Evolutionary conservation across 1,140 invertebrate species (phyloP).

Genomic region (Drosophila guanche): DNA sequence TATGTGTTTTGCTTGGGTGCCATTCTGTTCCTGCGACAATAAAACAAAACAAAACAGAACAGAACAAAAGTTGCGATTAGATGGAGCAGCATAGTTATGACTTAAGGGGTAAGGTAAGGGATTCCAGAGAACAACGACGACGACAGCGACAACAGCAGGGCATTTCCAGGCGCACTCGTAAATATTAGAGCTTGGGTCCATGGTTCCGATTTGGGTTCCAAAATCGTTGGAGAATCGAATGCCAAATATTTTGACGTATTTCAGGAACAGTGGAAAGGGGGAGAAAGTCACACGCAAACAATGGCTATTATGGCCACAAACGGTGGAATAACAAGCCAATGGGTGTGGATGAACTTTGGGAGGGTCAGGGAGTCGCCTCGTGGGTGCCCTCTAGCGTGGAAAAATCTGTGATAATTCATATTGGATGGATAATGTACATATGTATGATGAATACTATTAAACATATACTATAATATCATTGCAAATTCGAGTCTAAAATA

Average conservation of each 20-base stretch:
- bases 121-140: not conserved
- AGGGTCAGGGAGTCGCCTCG: no score
- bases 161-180: slow-evolving; percentile 45
- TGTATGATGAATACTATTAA: no score
- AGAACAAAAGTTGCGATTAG: slow-evolving; percentile 78
- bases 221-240: slow-evolving; percentile 68
- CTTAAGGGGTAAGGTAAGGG: slow-evolving; percentile 6
- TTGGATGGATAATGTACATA: not conserved
- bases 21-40: slow-evolving; percentile 66
- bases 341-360: not conserved
- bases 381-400: not conserved
- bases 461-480: not conserved
- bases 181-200: slow-evolving; percentile 55
- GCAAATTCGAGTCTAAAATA: not conserved
- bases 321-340: slow-evolving; percentile 58
- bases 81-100: slow-evolving; percentile 73
- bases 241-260: slow-evolving; percentile 82
- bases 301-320: slow-evolving; percentile 73
- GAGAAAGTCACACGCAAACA: slow-evolving; percentile 28
- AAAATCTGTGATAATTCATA: not conserved
- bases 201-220: slow-evolving; percentile 35
- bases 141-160: slow-evolving; percentile 11
- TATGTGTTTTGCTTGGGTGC: slow-evolving; percentile 80
- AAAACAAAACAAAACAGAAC: slow-evolving; percentile 75
- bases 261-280: slow-evolving; percentile 34